phyloP scores from a whole-genome alignment of 1,140 invertebrate species.

The Calycopis cecrops region DNA sequence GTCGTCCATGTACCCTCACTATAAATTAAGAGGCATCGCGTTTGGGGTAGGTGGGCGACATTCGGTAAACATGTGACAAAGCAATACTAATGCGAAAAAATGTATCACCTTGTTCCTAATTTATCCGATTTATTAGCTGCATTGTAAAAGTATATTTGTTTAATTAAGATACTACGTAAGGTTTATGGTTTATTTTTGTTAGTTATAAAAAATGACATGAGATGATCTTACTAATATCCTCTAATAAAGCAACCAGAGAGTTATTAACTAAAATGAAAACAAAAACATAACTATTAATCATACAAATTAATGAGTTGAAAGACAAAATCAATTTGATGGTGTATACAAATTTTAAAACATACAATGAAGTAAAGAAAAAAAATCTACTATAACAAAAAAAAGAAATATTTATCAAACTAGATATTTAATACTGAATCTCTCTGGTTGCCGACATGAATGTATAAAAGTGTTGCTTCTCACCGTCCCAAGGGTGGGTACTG shows the following conservation, averaged over 20 bases:
- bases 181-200: neutral
- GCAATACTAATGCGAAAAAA: neutral
- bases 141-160: slow-evolving; percentile 16
- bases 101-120: slow-evolving; percentile 14
- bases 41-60: too few relatives aligned
- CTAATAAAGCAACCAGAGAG: slow-evolving; percentile 14
- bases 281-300: slow-evolving; percentile 1
- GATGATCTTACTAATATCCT: neutral
- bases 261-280: neutral
- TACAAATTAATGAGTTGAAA: neutral
- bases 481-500: slow-evolving; percentile 69
- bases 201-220: slow-evolving; percentile 12
- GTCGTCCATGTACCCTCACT: too few relatives aligned
- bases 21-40: too few relatives aligned
- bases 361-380: too few relatives aligned
- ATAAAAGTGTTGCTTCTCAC: slow-evolving; percentile 39
- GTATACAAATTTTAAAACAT: too few relatives aligned
- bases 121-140: slow-evolving; percentile 17
- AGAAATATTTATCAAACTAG: too few relatives aligned
- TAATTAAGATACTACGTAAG: neutral
- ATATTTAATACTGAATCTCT: slow-evolving; percentile 14
- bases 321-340: too few relatives aligned
- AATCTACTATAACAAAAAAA: too few relatives aligned
- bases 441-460: slow-evolving; percentile 22
- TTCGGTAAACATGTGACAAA: too few relatives aligned